Evolutionary conservation across 2,888 invertebrate genomes (phyloP).

Genomic region (Pedicia rivosa): DNA sequence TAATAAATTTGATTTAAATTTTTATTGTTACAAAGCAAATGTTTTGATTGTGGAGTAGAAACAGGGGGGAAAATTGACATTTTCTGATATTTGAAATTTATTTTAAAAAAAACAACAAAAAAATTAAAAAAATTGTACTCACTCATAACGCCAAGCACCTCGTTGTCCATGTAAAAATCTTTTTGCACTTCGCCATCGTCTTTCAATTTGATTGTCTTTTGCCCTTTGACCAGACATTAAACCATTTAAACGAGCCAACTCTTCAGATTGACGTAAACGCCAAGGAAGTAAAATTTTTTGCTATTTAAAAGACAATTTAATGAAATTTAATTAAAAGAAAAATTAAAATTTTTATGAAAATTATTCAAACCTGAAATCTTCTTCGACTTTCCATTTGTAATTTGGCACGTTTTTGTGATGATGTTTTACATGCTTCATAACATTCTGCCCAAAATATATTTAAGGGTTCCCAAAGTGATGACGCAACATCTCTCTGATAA

Average conservation of each 20-base stretch:
- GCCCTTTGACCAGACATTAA: constrained; percentile 32
- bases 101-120: constrained; percentile 1
- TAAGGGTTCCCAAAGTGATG: constrained; percentile 35
- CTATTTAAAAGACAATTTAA: constrained; percentile 20
- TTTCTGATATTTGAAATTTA: too few species aligned
- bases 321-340: constrained; percentile 5
- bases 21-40: too few species aligned
- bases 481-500: constrained; percentile 35
- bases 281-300: constrained; percentile 36
- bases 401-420: constrained; percentile 36
- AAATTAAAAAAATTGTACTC: constrained; percentile 16
- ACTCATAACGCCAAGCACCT: constrained; percentile 33
- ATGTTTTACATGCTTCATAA: constrained; percentile 40
- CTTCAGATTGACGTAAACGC: constrained; percentile 33
- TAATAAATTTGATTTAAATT: too few species aligned
- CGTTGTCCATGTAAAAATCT: constrained; percentile 37
- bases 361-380: constrained; percentile 32
- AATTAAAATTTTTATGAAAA: background rate
- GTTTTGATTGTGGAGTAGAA: too few species aligned
- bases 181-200: constrained; percentile 38
- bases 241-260: constrained; percentile 34
- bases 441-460: constrained; percentile 43
- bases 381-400: constrained; percentile 39
- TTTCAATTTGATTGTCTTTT: constrained; percentile 32
- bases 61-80: too few species aligned